Evolutionary conservation across 2,797 vertebrate genomes (phyloP), one percentile per base, ranked within the genome.

Genomic region (Enteromius unitaeniatus): DNA sequence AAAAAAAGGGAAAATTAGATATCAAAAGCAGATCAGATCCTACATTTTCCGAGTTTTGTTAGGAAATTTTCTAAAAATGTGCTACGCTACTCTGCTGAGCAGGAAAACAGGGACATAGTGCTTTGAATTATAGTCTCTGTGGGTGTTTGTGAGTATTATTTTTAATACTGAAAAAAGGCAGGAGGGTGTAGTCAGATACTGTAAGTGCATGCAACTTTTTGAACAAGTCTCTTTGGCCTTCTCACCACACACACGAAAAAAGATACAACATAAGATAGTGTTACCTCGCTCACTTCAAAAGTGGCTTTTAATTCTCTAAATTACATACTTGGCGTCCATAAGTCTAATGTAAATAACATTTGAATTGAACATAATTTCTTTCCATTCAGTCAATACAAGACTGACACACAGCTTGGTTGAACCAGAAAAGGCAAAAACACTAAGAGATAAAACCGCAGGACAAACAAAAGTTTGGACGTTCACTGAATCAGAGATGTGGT

Each of bases 301-400:
- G 87, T 90, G 87, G 73, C 67, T 87, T 90, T 84, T 62, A 89
- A 86, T 85, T 89, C 79, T 90, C 86, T 87, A 34, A 79, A 78
- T 90, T 87, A 86, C 88, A 86, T 87, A 87, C 87, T 91, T 91
- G 89, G 89, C 89, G 79, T 88, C n/a, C 65, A 84, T 85, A 83
- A 77, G 84, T 75, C 51, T 90, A 89, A 91, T 82, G 79, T 91
- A 90, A 90, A 82, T 90, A 91, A 88, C 89, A 91, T 89, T 89
- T 91, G 90, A 86, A 89, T 88, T 73, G 68, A 91, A 88, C 90
- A 84, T 62, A 37, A 70, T 60, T 79, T 89, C 82, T 92, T 93
- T 92, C 91, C 89, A 90, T 68, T 80, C 81, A 85, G 69, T 90
- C 91, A 91, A 89, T 89, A 87, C 85, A 90, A 89, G 87, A 87